These are phyloP conservation scores for Sycobia sp. DNA, from an alignment of 1,140 invertebrate species.

Conservation along the genomic window DNA sequence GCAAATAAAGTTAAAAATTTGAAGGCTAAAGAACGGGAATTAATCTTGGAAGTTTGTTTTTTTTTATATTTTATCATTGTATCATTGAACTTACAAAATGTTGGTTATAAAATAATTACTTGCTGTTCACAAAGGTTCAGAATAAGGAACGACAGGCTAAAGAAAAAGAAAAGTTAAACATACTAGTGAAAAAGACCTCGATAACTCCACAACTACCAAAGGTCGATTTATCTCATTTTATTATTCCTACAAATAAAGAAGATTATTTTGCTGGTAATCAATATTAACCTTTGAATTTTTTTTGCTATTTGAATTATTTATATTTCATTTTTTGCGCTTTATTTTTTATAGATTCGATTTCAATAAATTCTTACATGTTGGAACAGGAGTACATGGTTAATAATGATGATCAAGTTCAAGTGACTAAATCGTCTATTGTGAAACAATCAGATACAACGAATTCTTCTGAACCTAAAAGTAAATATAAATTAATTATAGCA, in stretches of 20 bases:
- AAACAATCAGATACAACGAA: too few species aligned
- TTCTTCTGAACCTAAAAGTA: too few species aligned
- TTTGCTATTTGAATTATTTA: not conserved
- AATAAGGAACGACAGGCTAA: slow-evolving; percentile 2
- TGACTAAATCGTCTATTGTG: too few species aligned
- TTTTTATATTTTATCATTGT: not conserved
- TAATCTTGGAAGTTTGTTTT: slow-evolving; percentile 6
- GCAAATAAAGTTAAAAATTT: not conserved
- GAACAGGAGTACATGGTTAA: slow-evolving; percentile 34
- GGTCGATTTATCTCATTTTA: slow-evolving; percentile 22
- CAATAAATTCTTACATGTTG: slow-evolving; percentile 24
- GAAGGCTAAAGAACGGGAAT: not conserved
- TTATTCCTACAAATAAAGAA: slow-evolving; percentile 4
- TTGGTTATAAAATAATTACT: not conserved
- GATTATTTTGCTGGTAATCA: slow-evolving; percentile 9
- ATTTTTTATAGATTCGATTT: slow-evolving; percentile 15
- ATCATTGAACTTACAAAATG: too few species aligned
- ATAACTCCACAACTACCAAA: slow-evolving; percentile 8
- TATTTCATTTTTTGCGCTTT: not conserved
- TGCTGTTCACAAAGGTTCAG: slow-evolving; percentile 5
- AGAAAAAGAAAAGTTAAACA: slow-evolving; percentile 5
- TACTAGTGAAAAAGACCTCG: not conserved
- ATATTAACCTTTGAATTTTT: too few species aligned
- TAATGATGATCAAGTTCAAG: slow-evolving; percentile 11
- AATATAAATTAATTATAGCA: too few species aligned